Evolutionary conservation across 2,797 vertebrate species (phyloP).

Genomic region (Scolopax bukidnonensis): DNA sequence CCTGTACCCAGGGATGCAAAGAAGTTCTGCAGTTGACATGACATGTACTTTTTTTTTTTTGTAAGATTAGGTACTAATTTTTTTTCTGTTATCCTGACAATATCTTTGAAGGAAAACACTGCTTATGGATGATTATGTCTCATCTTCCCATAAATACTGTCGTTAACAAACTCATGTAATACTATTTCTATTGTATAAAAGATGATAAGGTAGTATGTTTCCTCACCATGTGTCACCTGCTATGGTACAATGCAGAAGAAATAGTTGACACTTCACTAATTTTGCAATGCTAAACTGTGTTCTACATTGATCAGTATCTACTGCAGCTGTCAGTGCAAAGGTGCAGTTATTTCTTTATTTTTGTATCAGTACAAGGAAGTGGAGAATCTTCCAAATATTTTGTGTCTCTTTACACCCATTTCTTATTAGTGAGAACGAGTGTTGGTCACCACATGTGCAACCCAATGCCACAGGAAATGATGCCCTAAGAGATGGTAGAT

Average conservation of each 20-base stretch:
- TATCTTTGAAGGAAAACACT: neutral
- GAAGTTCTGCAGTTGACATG: neutral
- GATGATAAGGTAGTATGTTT: neutral
- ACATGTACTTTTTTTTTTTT: neutral
- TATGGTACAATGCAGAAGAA: neutral
- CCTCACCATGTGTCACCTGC: neutral
- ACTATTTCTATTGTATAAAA: neutral
- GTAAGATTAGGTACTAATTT: neutral
- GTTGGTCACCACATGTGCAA: neutral
- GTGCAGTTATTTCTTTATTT: neutral
- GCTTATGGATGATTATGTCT: neutral
- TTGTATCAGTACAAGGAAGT: neutral
- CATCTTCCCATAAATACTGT: neutral
- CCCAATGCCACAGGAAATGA: neutral
- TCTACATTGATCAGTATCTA: neutral
- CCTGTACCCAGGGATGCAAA: neutral
- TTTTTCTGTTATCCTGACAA: neutral
- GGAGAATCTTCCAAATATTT: neutral
- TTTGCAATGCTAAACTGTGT: neutral
- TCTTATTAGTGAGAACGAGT: neutral
- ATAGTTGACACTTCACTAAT: neutral
- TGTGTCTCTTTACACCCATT: neutral
- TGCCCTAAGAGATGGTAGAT: neutral
- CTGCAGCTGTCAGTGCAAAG: neutral
- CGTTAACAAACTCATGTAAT: neutral